These are phyloP conservation scores for Procambarus virginalis DNA, from an alignment of 1,140 invertebrate genomes.

Conservation along the genomic window DNA sequence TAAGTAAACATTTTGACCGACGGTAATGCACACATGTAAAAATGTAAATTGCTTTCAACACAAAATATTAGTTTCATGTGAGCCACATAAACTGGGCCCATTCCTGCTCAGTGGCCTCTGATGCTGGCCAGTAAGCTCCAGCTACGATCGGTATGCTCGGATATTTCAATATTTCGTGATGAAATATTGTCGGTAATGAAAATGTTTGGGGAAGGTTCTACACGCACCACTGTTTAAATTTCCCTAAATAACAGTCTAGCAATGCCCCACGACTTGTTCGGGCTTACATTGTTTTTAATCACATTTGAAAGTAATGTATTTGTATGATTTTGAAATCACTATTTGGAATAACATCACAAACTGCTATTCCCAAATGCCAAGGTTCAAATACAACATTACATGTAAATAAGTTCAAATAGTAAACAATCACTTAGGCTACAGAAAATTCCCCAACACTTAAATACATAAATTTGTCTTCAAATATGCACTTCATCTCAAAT, in stretches of 20 bases:
- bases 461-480: not conserved
- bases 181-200: not conserved
- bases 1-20: not conserved
- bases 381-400: not conserved
- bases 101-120: not conserved
- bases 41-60: conserved; percentile 25
- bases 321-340: not conserved
- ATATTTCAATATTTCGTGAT: not conserved
- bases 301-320: not conserved
- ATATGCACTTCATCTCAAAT: not conserved
- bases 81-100: not conserved
- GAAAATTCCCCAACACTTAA: conserved; percentile 2
- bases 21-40: conserved; percentile 22
- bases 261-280: no score
- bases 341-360: not conserved
- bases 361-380: not conserved
- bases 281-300: no score
- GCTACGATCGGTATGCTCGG: not conserved
- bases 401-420: not conserved
- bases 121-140: not conserved
- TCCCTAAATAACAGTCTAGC: not conserved
- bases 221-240: not conserved
- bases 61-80: conserved; percentile 1
- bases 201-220: not conserved
- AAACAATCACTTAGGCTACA: not conserved